Percentiles rank a stretch among this genome's conserved stretches.
Evolutionary conservation across 1,140 invertebrate species (phyloP).

Genomic region (Eumeta japonica): DNA sequence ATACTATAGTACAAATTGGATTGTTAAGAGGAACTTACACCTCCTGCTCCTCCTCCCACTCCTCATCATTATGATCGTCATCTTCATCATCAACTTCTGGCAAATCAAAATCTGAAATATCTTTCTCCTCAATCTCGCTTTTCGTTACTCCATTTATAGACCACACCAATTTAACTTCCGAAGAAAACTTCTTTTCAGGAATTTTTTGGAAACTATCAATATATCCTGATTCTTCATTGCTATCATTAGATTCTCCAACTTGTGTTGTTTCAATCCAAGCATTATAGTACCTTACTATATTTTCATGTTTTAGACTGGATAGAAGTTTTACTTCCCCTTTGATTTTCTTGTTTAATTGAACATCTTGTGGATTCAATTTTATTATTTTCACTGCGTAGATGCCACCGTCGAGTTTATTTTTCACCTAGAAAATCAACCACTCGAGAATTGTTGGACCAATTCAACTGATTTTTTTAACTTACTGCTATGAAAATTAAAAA

Average conservation of each 20-base stretch:
- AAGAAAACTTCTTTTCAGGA: constrained; percentile 32
- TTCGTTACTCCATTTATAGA: constrained; percentile 64
- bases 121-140: constrained; percentile 47
- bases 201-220: constrained; percentile 8
- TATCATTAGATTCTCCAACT: constrained; percentile 53
- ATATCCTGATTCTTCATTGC: constrained; percentile 18
- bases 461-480: too few species aligned
- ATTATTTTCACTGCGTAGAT: constrained; percentile 96
- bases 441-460: too few species aligned
- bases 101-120: constrained; percentile 55
- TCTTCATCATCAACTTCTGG: constrained; percentile 51
- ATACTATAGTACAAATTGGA: too few species aligned
- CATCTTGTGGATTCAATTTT: constrained; percentile 83
- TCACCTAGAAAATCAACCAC: constrained; percentile 63
- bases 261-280: constrained; percentile 87
- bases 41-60: constrained; percentile 55
- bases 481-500: too few species aligned
- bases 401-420: constrained; percentile 89
- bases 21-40: too few species aligned
- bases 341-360: constrained; percentile 87
- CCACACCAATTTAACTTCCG: constrained; percentile 66
- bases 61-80: constrained; percentile 53
- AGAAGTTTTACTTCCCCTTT: constrained; percentile 92
- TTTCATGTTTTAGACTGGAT: constrained; percentile 94
- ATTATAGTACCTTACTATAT: constrained; percentile 96